Evolutionary conservation across 2,888 invertebrate species (phyloP).

Genomic region (Tipula vernalis): DNA sequence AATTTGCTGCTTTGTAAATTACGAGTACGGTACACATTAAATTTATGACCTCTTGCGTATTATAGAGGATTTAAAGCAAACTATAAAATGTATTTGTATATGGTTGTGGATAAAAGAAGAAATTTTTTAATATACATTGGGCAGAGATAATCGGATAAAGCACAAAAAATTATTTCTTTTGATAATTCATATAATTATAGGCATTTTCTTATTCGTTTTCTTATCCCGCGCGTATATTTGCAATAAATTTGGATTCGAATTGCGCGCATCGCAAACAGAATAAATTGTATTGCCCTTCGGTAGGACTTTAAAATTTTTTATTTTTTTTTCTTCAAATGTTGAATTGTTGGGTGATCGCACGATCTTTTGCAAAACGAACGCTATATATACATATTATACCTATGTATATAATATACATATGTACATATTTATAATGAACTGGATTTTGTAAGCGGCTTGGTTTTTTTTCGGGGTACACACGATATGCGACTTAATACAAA

Average conservation of each 20-base stretch:
- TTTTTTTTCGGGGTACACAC: background rate
- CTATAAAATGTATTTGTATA: background rate
- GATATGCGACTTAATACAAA: background rate
- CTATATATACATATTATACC: background rate
- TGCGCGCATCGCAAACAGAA: background rate
- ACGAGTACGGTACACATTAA: background rate
- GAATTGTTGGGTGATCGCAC: background rate
- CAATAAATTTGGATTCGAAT: background rate
- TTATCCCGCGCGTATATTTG: slow-evolving; percentile 1
- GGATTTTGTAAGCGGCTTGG: background rate
- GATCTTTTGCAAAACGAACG: background rate
- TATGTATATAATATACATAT: background rate
- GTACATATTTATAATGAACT: background rate
- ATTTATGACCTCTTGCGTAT: background rate
- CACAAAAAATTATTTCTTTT: background rate
- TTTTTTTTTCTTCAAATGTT: background rate
- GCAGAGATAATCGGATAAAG: slow-evolving; percentile 4
- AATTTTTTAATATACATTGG: background rate
- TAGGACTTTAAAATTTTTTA: background rate
- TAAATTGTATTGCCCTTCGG: slow-evolving; percentile 4
- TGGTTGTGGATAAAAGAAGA: background rate
- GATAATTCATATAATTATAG: background rate
- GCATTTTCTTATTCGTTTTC: background rate
- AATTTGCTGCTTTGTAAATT: background rate
- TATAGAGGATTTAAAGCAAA: background rate